A percentile compares a stretch with the other conserved stretches of the same genome.
Conservation (phyloP, 2,113 vertebrate genomes). For the Phasianus colchicus region DNA sequence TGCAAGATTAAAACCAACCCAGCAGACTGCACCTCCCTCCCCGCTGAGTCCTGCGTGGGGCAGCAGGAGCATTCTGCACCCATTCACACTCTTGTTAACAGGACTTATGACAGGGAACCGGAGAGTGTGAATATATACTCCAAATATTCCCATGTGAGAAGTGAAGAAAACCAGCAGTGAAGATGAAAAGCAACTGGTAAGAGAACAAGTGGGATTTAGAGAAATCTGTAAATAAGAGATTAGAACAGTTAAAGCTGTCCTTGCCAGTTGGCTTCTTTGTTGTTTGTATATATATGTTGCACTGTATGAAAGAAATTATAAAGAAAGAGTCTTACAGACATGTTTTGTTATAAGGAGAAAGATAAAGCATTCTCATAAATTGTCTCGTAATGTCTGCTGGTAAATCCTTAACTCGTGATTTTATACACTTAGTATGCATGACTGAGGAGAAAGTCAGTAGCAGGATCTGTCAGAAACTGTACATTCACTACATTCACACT, state of each 20-base stretch:
- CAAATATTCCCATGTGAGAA: constrained; percentile 10
- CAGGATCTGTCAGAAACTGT: constrained; percentile 23
- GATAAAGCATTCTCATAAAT: background rate
- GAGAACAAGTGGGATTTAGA: constrained; percentile 50
- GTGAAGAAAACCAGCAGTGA: constrained; percentile 27
- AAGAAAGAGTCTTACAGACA: background rate
- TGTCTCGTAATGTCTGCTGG: constrained; percentile 18
- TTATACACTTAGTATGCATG: constrained; percentile 6
- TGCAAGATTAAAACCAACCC: constrained; percentile 50
- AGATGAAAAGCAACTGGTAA: constrained; percentile 82
- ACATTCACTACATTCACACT: constrained; percentile 18
- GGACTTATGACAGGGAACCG: background rate
- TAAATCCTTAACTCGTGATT: background rate
- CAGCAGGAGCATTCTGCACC: constrained; percentile 11
- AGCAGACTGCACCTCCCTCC: constrained; percentile 39
- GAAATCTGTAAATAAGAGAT: constrained; percentile 38
- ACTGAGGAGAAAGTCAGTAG: constrained; percentile 2
- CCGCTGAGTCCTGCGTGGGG: constrained; percentile 51
- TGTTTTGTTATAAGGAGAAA: background rate
- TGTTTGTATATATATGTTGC: background rate
- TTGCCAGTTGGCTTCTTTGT: background rate
- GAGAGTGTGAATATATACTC: background rate
- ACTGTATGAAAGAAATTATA: background rate
- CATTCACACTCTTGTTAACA: background rate
- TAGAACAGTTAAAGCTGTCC: constrained; percentile 8